Base-by-base conservation (phyloP, 2,888 invertebrate species). In the Himalopsyche tibetana region DNA sequence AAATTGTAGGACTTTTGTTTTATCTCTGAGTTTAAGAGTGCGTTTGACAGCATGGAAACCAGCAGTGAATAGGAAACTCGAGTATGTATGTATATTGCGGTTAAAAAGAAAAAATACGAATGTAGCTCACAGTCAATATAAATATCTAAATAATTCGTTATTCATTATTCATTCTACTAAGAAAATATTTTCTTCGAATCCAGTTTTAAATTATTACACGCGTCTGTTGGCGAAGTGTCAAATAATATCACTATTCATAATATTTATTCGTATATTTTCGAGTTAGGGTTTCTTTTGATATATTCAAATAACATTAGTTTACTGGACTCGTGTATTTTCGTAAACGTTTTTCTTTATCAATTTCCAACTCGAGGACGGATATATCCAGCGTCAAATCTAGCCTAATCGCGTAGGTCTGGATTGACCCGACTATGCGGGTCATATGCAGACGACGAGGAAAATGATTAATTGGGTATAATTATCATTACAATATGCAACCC, bases 31-130 rank as follows among this genome's bases (percentile, higher is more conserved):
- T 19, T 19, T 19, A 51, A 28, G 63, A 63, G 63, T 63, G 63
- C 63, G 63, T 63, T 63, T 63, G 63, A 63, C 63, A 63, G 63
- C 28, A 63, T 63, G 63, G 63, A 63, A 63, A 63, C 63, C 63
- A 63, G 28, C 63, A 28, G 19, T 28, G 28, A 63, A 28, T 28
- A 28, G 19, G 63, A 63, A 28, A 63, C 51, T 51, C 51, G 15
- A 51, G 51, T 51, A 51, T 51, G 51, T 51, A 51, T 51, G 51
- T 51, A 15, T 51, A 51, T 51, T 51, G 15, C 51, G 51, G 15
- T 51, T 15, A 8, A 51, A 51, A 51, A 12, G 45, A 51, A 51
- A 51, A 51, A 51, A 15, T 51, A 51, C 51, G 51, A 51, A 51
- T 15, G 51, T 4, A 51, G 5, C 42, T 42, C 28, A 2, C 15